Evolutionary conservation across 2,113 vertebrate genomes (phyloP), one percentile per base, ranked within the genome.

Genomic region (Grammomys surdaster): DNA sequence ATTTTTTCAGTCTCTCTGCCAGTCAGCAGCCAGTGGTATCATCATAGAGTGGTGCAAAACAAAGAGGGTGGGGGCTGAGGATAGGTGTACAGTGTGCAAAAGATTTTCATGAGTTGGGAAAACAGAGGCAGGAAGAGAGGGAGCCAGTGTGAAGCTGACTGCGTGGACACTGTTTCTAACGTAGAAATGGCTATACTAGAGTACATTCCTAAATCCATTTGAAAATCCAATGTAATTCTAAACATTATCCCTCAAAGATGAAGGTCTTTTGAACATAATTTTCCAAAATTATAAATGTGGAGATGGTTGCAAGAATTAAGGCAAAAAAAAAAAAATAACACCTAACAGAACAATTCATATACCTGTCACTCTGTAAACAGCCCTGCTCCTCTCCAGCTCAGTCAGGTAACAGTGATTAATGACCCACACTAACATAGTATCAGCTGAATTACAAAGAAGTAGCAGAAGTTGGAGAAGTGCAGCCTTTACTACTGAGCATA

Each of bases 211-310:
- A 87, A 82, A 84, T 92, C 19, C 9, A 2, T 69, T 46, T 93
- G 24, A 90, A 76, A 96, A 92, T 95, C 58, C 89, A 11, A 17
- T 69, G 31, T 81, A 90, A 93, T 87, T 94, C 51, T 82, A 80
- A 92, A n/a, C 22, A 95, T 6, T 93, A n/a, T 93, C 88, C 22
- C 81, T 85, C 5, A 10, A 77, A 60, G 22, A n/a, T 93, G 86
- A 75, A 73, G 16, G 87, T 95, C 90, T 48, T 88, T 75, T 86
- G n/a, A 86, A 14, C 19, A 85, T 90, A 46, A 75, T 19, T 90
- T 90, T 90, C 63, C n/a, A 87, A 54, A 65, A 20, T 96, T 95
- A 90, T 70, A 93, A 96, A 88, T 51, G 8, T 88, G 36, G 87
- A 95, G 24, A 69, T 93, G 81, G 12, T 85, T 94, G 16, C 60